Conservation (phyloP, 2,113 vertebrate genomes). For the Mionectes macconnelli region DNA sequence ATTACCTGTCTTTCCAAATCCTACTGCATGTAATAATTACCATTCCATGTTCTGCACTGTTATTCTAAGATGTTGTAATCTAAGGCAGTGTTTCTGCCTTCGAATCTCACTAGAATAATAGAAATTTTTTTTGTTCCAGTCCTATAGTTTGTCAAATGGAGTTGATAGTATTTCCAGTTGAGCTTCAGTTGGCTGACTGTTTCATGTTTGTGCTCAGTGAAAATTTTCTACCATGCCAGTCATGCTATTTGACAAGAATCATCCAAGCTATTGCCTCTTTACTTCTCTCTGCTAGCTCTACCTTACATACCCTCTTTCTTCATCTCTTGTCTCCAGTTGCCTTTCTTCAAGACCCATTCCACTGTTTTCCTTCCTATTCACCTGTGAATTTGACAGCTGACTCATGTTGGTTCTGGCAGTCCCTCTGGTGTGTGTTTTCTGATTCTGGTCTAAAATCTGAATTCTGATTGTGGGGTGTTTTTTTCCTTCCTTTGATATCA, state of each 20-base stretch:
- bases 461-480: fast-evolving
- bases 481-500: background rate
- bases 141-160: background rate
- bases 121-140: background rate
- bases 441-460: background rate
- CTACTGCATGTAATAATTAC: background rate
- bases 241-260: background rate
- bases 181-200: background rate
- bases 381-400: background rate
- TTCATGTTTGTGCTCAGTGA: background rate
- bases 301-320: background rate
- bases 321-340: background rate
- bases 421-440: background rate
- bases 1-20: background rate
- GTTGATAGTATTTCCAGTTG: background rate
- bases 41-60: background rate
- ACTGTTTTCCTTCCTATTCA: background rate
- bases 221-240: background rate
- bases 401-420: background rate
- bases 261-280: background rate
- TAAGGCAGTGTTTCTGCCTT: background rate
- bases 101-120: background rate
- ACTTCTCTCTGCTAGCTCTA: background rate
- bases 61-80: background rate
- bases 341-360: background rate